phyloP scores from a whole-genome alignment of 1,140 invertebrate genomes.

The Pseudachorutes palmiensis region DNA sequence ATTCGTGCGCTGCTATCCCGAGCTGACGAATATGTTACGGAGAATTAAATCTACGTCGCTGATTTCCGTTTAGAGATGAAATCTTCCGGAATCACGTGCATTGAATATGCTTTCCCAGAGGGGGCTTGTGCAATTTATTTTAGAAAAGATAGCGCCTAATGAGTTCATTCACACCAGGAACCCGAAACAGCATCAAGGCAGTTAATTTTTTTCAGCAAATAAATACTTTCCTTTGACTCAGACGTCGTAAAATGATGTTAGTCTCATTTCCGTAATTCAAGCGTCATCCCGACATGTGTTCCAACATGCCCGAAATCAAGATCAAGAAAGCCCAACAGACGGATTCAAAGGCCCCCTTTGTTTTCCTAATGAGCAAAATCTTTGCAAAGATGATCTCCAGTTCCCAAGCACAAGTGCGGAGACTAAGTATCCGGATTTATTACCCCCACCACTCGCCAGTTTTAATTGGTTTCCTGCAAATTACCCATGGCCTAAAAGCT shows the following conservation, averaged over 20 bases:
- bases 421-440: too few relatives aligned
- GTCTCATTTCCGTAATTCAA: not conserved
- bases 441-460: too few relatives aligned
- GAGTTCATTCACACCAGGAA: conserved; percentile 7
- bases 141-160: not conserved
- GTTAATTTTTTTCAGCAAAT: not conserved
- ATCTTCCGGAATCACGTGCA: not conserved
- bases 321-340: not conserved
- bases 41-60: not conserved
- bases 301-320: not conserved
- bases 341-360: not conserved
- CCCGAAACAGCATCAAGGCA: not conserved
- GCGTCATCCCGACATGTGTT: not conserved
- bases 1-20: not conserved
- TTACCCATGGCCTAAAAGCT: too few relatives aligned
- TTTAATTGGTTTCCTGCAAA: too few relatives aligned
- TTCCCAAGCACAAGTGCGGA: not conserved
- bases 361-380: conserved; percentile 4
- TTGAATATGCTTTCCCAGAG: not conserved
- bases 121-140: not conserved
- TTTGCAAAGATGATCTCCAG: not conserved
- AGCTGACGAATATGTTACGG: not conserved
- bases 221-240: not conserved
- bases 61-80: too few relatives aligned
- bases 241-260: not conserved